phyloP scores from a whole-genome alignment of 2,797 vertebrate genomes.

The Poecilia picta region DNA sequence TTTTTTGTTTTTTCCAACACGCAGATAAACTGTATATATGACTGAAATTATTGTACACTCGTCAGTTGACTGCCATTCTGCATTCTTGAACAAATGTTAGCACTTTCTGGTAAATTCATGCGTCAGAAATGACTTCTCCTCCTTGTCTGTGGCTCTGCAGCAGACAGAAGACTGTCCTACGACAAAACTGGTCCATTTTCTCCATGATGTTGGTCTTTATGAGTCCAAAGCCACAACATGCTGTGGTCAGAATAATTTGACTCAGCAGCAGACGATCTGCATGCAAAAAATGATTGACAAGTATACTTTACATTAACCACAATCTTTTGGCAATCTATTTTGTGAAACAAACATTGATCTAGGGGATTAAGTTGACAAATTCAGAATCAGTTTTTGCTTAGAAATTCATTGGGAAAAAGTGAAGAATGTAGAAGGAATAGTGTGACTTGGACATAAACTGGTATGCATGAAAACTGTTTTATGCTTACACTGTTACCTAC shows the following conservation, averaged over 20 bases:
- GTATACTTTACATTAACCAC: neutral
- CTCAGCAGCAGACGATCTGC: neutral
- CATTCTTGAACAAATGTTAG: constrained; percentile 18
- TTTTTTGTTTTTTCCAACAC: neutral
- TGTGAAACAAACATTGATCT: neutral
- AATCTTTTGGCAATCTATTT: neutral
- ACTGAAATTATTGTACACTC: constrained; percentile 8
- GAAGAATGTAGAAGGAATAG: neutral
- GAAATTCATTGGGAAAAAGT: neutral
- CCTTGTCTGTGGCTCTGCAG: constrained; percentile 41
- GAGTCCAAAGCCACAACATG: constrained; percentile 15
- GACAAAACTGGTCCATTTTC: constrained; percentile 39
- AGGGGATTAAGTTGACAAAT: neutral
- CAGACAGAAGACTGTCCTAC: constrained; percentile 54
- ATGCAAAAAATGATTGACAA: neutral
- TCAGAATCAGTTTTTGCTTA: neutral
- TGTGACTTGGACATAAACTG: neutral
- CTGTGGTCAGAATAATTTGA: neutral
- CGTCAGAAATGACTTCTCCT: constrained; percentile 35
- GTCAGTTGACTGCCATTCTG: constrained; percentile 23
- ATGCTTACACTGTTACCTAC: neutral
- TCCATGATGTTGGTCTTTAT: constrained; percentile 10
- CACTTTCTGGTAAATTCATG: constrained; percentile 56
- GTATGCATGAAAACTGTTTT: neutral
- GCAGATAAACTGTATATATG: constrained; percentile 7